Base-by-base conservation (phyloP, 2,113 vertebrate genomes). In the Myanophis thanlyinensis region DNA sequence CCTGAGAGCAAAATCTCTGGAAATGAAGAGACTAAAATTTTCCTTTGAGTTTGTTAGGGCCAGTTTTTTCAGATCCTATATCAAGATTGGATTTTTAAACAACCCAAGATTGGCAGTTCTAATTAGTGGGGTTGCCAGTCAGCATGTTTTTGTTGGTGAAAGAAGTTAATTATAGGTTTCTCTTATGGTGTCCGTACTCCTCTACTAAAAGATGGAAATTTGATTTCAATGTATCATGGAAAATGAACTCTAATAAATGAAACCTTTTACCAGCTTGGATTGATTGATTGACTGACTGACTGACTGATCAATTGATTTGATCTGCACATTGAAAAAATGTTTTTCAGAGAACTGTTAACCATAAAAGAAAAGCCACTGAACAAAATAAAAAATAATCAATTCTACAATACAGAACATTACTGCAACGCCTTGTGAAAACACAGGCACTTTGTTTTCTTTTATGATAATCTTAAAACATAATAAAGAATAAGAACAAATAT, bases 21-120 rank as follows among this genome's bases (percentile, higher is more conserved):
- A 92, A 89, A 91, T 44, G 23, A 91, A 92, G 89, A 80, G 20
- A 93, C 88, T 40, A 62, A 86, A 92, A 88, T 30, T 91, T 90
- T 91, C 52, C 35, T 8, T 46, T 0, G 1, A 89, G 35, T 67
- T 85, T 47, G 30, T 86, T 44, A 44, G 22, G 56, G 90, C 44
- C 91, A 95, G 49, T 84, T 88, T 52, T 90, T 89, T 48, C 84
- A 35, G 46, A 11, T 90, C 6, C 30, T 52, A 6, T 30, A 3
- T 27, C 49, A 51, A 1, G 67, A 90, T 4, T 30, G 1, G 6
- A 40, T 12, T 2, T 23, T 62, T 49, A 88, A 18, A 95, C 46
- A 25, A 49, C 46, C 20, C 27, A 25, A 93, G 51, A 92, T 0
- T 80, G 80, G 47, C 87, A 27, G 48, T 86, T 89, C 88, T 90